Evolutionary conservation across 2,113 vertebrate species (phyloP), one percentile per base, ranked within the genome.

Genomic region (Sinocyclocheilus rhinocerous): DNA sequence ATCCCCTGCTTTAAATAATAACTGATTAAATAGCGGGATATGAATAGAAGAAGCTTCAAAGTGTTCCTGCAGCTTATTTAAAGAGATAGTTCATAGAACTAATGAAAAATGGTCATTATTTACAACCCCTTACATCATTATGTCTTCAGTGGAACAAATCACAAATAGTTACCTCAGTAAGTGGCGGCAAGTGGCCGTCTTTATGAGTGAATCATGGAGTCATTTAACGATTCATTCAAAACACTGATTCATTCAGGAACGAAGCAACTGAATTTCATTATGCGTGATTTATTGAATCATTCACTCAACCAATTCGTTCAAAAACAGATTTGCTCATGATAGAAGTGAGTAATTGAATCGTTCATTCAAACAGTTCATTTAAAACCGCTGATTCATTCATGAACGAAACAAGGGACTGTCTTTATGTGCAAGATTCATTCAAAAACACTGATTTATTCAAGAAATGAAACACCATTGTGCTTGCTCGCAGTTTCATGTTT

Each of bases 1-100:
- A 88, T 86, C 87, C 16, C 79, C 85, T 87, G 89, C 91, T 93
- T 92, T 93, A 92, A 92, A 93, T 93, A 92, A 92, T 91, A 93
- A 89, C 87, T 90, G 88, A 90, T 92, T 93, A 89, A 93, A 93
- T 87, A 90, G 89, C 20, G 6, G 57, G 55, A 79, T 59, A 61
- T 61, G 6, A 80, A 61, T 76, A 81, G 89, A 85, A 79, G 89
- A 89, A 91, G 88, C 92, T 94, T 93, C 88, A 93, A 93, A 93
- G 88, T 80, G 90, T 48, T 42, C 72, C 72, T 76, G 42, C 11
- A 76, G 42, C 42, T 76, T 50, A 76, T 50, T 76, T 76, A 76
- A 76, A 76, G 72, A n/a, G 36, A 42, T 20, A 65, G n/a, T 65
- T 26, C 16, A 70, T 36, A n/a, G 20, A 42, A n/a, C 20, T 73